Base-by-base conservation (phyloP, 92 coral and sea anemone genomes). In the Zoanthus gigantus region DNA sequence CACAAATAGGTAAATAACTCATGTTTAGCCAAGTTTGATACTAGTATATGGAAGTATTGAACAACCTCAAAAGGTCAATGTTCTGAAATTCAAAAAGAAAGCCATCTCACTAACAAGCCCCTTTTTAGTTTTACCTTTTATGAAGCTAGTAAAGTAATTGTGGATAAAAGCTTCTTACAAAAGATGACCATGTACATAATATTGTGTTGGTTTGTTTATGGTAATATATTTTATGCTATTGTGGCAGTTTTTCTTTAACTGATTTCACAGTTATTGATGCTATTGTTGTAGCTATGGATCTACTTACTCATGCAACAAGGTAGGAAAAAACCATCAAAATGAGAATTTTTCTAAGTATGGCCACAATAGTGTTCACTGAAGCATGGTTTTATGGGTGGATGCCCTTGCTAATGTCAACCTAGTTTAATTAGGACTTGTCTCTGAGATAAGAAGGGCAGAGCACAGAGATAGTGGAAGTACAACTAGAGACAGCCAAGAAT, bases 271-370 rank as follows among this genome's bases (percentile, higher is more conserved):
- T 96, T 72, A 91, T 96, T 86, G 98, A 96, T 96, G 98, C 98
- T 58, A 93, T 96, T 90, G 98, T 95, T 10, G 98, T 96, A 56
- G 98, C 96, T 11, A 92, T 95, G 94, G 96, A 93, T 77, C 77
- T 96, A 89, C 84, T 96, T 57, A 89, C 95, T 32, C 90, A 95
- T n/a, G 93, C 90, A 83, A 90, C 98, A 87, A 83, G 91, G 98
- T 96, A 58, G n/a, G n/a, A 11, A 58, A 58, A 10, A 58, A 53
- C 58, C 10, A 53, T 53, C 58, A 53, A 53, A 53, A 53, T 53
- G 10, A 53, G 58, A 53, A 53, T 53, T 53, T 53, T 53, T 53
- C 10, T 53, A 3, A 7, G 58, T 53, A 53, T 53, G 9, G 10
- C 58, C 58, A 53, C 58, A 3, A 7, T 53, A 53, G 10, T 53